A percentile compares a stretch with the other conserved stretches of the same genome.
These are phyloP conservation scores for Tarsius wallacei DNA, from an alignment of 2,797 vertebrate species.

Conservation along the genomic window DNA sequence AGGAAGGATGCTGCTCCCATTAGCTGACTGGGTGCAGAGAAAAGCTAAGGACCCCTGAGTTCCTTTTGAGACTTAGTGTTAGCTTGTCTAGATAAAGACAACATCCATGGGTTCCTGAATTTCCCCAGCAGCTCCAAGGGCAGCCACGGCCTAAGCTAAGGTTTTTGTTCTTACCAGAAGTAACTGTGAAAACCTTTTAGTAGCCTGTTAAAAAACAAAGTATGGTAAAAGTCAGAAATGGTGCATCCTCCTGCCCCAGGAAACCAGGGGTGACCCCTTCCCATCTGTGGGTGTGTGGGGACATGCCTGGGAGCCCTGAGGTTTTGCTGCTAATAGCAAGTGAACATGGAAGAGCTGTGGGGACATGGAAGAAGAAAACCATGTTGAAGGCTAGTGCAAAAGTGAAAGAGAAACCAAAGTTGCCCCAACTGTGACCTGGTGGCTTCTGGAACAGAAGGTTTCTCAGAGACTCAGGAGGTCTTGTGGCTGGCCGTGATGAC, in stretches of 20 bases:
- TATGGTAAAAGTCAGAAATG: neutral
- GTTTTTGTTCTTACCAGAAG: neutral
- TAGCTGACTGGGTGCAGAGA: too few species aligned
- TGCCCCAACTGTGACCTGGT: neutral
- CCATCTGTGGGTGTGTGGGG: accelerated
- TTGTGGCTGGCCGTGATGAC: neutral
- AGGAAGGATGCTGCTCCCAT: neutral
- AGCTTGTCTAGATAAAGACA: neutral
- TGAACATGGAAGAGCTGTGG: accelerated
- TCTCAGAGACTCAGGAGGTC: neutral
- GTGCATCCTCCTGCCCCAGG: neutral
- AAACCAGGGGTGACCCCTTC: accelerated
- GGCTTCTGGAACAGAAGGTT: neutral
- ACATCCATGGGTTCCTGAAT: neutral
- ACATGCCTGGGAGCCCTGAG: too few species aligned
- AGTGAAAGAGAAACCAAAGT: too few species aligned
- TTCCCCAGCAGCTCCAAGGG: neutral
- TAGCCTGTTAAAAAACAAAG: too few species aligned
- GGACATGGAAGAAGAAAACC: neutral
- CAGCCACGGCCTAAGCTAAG: neutral
- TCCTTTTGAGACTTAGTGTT: neutral
- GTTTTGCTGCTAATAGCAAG: neutral
- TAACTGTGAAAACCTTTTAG: too few species aligned
- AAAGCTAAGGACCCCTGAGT: neutral
- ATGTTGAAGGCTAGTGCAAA: neutral